Conservation (phyloP, 1,140 invertebrate species). For the Nephotettix cincticeps region DNA sequence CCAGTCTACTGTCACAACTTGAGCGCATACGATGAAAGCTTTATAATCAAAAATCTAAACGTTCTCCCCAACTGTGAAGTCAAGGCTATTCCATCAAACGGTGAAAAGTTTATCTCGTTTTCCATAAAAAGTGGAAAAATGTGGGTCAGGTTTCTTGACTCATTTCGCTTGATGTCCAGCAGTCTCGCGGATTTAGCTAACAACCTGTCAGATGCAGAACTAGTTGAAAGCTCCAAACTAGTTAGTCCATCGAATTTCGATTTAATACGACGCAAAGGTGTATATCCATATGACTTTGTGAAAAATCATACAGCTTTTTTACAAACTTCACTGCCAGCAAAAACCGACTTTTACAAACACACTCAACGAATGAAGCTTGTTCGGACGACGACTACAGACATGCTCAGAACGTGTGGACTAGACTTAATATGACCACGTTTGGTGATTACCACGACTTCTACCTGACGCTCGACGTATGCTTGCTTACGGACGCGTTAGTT, state of each 20-base stretch:
- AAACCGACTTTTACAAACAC: neutral
- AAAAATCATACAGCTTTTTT: neutral
- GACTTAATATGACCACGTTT: too few species aligned
- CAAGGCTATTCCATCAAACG: neutral
- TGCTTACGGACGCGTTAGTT: too few species aligned
- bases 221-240: neutral
- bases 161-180: neutral
- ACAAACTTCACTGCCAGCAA: neutral
- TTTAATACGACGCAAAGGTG: neutral
- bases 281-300: neutral
- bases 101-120: neutral
- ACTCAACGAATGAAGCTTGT: neutral
- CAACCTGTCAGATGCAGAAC: neutral
- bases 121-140: conserved; percentile 5
- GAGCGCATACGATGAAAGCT: conserved; percentile 28
- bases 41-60: conserved; percentile 24
- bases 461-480: too few species aligned
- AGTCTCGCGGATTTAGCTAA: neutral
- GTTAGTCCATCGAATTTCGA: neutral
- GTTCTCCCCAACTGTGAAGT: neutral
- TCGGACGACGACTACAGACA: neutral
- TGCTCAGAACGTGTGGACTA: neutral
- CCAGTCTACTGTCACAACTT: conserved; percentile 34
- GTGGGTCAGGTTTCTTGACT: neutral
- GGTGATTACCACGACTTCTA: too few species aligned